Evolutionary conservation across 2,113 vertebrate genomes (phyloP).

Genomic region (Oreocharis arfaki): DNA sequence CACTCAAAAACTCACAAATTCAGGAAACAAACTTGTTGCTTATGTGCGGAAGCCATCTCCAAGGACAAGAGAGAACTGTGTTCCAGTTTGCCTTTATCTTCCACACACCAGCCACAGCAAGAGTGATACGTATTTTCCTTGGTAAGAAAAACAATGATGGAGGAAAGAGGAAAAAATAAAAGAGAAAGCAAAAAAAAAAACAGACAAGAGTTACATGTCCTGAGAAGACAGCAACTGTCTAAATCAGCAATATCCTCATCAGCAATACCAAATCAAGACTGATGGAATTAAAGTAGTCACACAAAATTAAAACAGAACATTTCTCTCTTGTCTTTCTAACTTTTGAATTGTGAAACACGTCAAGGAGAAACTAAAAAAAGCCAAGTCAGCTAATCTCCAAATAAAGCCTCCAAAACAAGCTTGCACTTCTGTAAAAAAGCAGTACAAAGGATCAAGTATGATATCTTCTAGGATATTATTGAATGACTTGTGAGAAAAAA

Average conservation of each 20-base stretch:
- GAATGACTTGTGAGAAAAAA: background rate
- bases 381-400: background rate
- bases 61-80: background rate
- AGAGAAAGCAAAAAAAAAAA: fast-evolving
- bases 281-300: background rate
- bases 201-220: background rate
- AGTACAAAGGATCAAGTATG: background rate
- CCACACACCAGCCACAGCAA: background rate
- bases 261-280: background rate
- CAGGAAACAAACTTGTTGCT: background rate
- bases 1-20: background rate
- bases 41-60: background rate
- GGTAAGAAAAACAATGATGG: background rate
- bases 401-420: background rate
- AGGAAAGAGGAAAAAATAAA: fast-evolving
- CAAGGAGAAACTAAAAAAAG: background rate
- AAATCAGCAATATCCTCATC: background rate
- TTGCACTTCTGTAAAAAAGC: background rate
- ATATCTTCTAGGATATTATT: background rate
- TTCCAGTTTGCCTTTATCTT: background rate
- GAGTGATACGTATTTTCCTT: background rate
- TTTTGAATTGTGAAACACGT: background rate
- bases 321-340: background rate
- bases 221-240: background rate
- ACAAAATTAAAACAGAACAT: background rate